Evolutionary conservation across 2,888 invertebrate species (phyloP).

Genomic region (Hyles lineata): DNA sequence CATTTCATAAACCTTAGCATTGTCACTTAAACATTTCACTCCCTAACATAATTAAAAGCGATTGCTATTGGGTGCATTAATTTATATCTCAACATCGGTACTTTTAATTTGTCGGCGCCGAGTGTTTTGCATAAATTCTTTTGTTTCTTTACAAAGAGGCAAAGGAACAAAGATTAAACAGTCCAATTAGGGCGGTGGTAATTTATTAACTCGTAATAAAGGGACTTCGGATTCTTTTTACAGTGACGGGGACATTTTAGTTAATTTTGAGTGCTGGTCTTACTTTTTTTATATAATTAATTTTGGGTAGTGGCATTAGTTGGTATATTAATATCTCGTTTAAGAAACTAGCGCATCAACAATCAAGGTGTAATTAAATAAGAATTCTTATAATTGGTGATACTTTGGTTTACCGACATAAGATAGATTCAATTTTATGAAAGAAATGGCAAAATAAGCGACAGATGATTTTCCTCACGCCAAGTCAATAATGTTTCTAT

Average conservation of each 20-base stretch:
- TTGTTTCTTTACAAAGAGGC: conserved; percentile 52
- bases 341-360: too few species aligned
- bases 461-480: too few species aligned
- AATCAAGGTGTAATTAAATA: too few species aligned
- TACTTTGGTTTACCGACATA: background rate
- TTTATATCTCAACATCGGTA: conserved; percentile 62
- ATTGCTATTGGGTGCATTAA: conserved; percentile 80
- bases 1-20: background rate
- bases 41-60: conserved; percentile 74
- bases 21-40: background rate
- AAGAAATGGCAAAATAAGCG: background rate
- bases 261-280: background rate
- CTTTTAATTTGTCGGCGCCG: conserved; percentile 80
- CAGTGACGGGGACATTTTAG: conserved; percentile 28
- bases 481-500: background rate
- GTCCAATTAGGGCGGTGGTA: conserved; percentile 73
- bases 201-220: conserved; percentile 79
- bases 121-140: conserved; percentile 83
- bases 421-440: background rate
- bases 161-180: conserved; percentile 62
- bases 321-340: too few species aligned
- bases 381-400: too few species aligned
- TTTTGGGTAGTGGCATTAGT: too few species aligned
- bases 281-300: background rate
- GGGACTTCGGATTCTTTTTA: conserved; percentile 54